Evolutionary conservation across 2,113 vertebrate species (phyloP).

Genomic region (Pelmatolapia mariae): DNA sequence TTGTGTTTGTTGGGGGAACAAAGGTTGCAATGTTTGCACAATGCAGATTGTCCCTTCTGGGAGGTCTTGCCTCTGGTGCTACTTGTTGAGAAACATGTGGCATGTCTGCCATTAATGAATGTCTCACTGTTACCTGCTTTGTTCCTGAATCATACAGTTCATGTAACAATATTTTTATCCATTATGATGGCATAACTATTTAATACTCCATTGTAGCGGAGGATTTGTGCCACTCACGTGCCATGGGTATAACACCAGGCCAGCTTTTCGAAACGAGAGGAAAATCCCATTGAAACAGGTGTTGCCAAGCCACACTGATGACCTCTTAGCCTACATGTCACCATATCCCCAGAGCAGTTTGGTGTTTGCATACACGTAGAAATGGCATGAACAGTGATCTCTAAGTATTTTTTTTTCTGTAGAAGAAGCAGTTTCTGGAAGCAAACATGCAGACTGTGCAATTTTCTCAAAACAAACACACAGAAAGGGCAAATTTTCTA

Average conservation of each 20-base stretch:
- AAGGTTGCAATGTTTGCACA: slow-evolving; percentile 73
- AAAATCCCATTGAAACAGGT: slow-evolving; percentile 6
- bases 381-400: neutral
- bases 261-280: neutral
- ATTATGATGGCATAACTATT: neutral
- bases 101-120: slow-evolving; percentile 47
- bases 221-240: slow-evolving; percentile 13
- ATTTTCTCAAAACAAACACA: neutral
- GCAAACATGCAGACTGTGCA: neutral
- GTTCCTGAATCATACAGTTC: slow-evolving; percentile 9
- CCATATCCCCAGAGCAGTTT: neutral
- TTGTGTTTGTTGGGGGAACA: slow-evolving; percentile 64
- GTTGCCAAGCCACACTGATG: slow-evolving; percentile 36
- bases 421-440: neutral
- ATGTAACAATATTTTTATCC: slow-evolving; percentile 1
- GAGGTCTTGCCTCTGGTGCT: slow-evolving; percentile 71
- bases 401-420: neutral
- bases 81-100: slow-evolving; percentile 53
- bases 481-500: neutral
- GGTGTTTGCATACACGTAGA: neutral
- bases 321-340: slow-evolving; percentile 40
- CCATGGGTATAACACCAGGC: neutral
- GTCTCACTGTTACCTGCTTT: slow-evolving; percentile 35
- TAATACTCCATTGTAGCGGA: neutral
- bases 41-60: slow-evolving; percentile 65